Base-by-base conservation (phyloP, 1,140 invertebrate species). In the Contarinia nasturtii region DNA sequence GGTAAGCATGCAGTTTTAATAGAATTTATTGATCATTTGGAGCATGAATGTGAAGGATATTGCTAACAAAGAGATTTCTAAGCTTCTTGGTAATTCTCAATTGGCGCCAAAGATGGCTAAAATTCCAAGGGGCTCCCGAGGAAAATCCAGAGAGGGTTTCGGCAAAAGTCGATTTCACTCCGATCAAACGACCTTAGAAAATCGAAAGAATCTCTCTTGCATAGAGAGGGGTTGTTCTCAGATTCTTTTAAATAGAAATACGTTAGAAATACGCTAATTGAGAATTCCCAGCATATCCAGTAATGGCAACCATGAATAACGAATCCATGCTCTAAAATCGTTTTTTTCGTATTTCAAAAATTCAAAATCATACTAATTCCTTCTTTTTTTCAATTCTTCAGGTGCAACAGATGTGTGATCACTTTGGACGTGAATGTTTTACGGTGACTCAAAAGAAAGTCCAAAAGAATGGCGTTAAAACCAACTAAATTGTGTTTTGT, bases 371-470 rank as follows among this genome's bases (percentile, higher is more conserved):
- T 40, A n/a, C 12, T 18, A 15, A n/a, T 40, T 12, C 17, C 14
- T 40, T n/a, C n/a, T 3, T 18, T n/a, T 40, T n/a, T 40, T 14
- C 17, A 40, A 3, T 19, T 18, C 18, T 43, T 21, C 18, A 43
- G 41, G 41, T 64, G 0, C 58, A 63, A 50, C 61, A 64, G 51
- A 61, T 64, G 59, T 64, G 61, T 27, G 53, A 59, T 14, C 61
- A 64, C 51, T 64, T 64, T 22, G 62, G 62, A 52, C 55, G 61
- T 0, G 48, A 63, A 22, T 64, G 61, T 51, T 64, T 64, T 38
- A 60, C 56, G 14, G 61, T 63, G 3, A 50, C 58, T 22, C 27
- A 27, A 27, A 27, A 27, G 27, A 27, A 27, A 27, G 27, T 27
- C 4, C 27, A 27, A 10, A 27, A 27, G 27, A 27, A 27, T 10